These are phyloP conservation scores for Acrocephalus kingi DNA, from an alignment of 2,113 vertebrate genomes.

Conservation along the genomic window DNA sequence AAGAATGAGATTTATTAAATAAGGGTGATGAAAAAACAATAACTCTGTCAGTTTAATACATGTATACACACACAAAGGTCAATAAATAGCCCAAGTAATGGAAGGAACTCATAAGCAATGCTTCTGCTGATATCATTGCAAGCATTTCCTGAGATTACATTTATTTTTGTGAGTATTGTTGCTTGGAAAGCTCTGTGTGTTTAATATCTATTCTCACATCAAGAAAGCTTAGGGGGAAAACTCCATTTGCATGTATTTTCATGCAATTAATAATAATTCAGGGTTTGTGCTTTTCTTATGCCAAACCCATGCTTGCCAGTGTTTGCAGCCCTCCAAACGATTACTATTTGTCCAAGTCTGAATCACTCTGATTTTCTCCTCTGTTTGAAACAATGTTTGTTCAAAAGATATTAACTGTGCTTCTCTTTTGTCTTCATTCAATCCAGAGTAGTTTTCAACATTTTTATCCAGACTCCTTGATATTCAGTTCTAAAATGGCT, in stretches of 20 bases:
- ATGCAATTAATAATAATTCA: conserved; percentile 10
- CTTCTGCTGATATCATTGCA: not conserved
- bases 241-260: not conserved
- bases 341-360: not conserved
- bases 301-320: not conserved
- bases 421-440: not conserved
- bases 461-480: not conserved
- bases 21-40: not conserved
- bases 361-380: not conserved
- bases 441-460: not conserved
- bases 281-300: not conserved
- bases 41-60: not conserved
- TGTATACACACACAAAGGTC: not conserved
- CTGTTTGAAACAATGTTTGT: not conserved
- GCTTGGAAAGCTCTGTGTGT: not conserved
- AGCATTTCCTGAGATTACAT: not conserved
- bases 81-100: not conserved
- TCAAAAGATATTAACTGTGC: not conserved
- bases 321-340: not conserved
- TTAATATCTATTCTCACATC: not conserved
- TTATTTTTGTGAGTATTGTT: not conserved
- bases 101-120: not conserved
- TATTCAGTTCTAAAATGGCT: not conserved
- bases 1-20: not conserved
- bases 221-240: not conserved